Conservation (phyloP, 2,113 vertebrate genomes). For the Brienomyrus longianalis region DNA sequence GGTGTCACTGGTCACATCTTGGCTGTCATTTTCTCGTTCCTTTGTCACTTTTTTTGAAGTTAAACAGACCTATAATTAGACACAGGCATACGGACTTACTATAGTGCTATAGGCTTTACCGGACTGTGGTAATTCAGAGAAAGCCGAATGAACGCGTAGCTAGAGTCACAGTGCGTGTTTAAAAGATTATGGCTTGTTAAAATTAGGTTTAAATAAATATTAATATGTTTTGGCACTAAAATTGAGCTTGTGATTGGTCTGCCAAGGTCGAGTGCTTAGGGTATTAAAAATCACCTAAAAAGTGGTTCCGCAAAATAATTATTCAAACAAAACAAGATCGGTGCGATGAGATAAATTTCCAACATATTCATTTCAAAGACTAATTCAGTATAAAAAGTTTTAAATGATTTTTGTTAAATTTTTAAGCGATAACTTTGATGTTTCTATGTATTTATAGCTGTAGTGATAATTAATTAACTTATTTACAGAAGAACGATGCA, state of each 20-base stretch:
- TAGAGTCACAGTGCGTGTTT: background rate
- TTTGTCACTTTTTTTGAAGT: background rate
- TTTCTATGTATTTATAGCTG: background rate
- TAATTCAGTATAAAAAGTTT: background rate
- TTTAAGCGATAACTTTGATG: background rate
- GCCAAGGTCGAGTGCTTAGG: background rate
- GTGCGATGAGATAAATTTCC: background rate
- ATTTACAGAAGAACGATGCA: background rate
- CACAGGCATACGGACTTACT: background rate
- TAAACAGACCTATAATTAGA: background rate
- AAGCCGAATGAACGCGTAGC: background rate
- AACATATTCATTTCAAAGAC: background rate
- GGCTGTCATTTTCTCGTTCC: background rate
- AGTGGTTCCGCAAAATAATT: background rate
- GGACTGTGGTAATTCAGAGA: background rate
- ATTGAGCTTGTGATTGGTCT: background rate
- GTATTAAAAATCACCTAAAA: background rate
- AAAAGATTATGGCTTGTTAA: background rate
- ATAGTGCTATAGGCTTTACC: background rate
- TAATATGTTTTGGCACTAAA: background rate
- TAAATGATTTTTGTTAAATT: background rate
- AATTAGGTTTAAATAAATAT: background rate
- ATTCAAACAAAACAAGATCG: background rate
- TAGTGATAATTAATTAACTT: background rate
- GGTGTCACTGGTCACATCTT: background rate